A percentile compares a stretch with the other conserved stretches of the same genome.
phyloP scores from a whole-genome alignment of 2,888 invertebrate genomes.

The Chrysomela aeneicollis region DNA sequence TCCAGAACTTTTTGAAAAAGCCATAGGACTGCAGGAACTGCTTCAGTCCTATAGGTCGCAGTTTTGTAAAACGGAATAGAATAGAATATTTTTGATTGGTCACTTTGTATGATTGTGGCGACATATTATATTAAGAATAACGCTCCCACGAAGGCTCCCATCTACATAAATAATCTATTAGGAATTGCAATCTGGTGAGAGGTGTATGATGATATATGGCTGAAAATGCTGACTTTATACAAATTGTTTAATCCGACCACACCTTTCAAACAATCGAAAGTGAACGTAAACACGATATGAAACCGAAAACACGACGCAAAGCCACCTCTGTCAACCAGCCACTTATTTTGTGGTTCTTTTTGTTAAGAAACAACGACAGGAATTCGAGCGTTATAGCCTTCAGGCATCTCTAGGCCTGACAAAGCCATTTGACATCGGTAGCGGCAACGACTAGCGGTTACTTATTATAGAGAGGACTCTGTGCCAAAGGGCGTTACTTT shows the following conservation, averaged over 20 bases:
- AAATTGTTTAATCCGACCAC: slow-evolving; percentile 5
- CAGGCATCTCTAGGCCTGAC: slow-evolving; percentile 11
- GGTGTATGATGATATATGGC: slow-evolving; percentile 1
- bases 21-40: too few species aligned
- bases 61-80: too few species aligned
- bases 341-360: slow-evolving; percentile 17
- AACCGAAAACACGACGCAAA: slow-evolving; percentile 6
- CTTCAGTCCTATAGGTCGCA: too few species aligned
- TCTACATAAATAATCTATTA: not conserved
- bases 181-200: not conserved
- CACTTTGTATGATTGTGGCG: not conserved
- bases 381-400: slow-evolving; percentile 18
- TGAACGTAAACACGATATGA: not conserved
- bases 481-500: slow-evolving; percentile 44
- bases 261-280: slow-evolving; percentile 4
- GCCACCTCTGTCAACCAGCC: slow-evolving; percentile 10
- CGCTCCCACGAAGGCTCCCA: not conserved
- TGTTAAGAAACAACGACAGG: slow-evolving; percentile 12
- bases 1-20: too few species aligned
- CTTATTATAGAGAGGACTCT: slow-evolving; percentile 41
- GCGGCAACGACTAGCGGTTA: slow-evolving; percentile 38
- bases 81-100: too few species aligned
- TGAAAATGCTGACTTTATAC: not conserved
- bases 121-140: not conserved
- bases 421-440: slow-evolving; percentile 43